Conservation (phyloP, 2,113 vertebrate genomes). For the Limanda limanda region DNA sequence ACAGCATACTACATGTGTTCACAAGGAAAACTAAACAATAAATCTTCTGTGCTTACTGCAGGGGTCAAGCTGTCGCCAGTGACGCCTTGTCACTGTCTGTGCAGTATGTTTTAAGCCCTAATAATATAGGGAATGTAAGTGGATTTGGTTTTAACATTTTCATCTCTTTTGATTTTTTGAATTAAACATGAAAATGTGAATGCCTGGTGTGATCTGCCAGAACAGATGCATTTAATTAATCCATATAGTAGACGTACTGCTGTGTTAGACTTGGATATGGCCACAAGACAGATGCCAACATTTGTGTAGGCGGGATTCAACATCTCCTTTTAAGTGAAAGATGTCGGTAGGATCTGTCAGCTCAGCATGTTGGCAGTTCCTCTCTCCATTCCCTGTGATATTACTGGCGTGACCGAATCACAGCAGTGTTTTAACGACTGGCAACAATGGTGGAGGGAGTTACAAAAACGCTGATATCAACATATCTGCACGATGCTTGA, state of each 20-base stretch:
- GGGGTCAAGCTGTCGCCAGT: no score
- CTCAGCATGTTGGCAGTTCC: background rate
- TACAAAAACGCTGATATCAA: constrained; percentile 24
- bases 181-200: background rate
- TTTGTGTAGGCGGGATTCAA: constrained; percentile 1
- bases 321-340: background rate
- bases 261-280: background rate
- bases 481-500: constrained; percentile 44
- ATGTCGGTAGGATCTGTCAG: background rate
- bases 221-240: background rate
- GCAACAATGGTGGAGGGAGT: background rate
- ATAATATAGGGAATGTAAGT: background rate
- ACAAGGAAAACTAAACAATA: no score
- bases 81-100: no score
- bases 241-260: background rate
- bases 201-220: background rate
- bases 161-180: background rate
- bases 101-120: background rate
- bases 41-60: no score
- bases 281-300: background rate
- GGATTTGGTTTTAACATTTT: background rate
- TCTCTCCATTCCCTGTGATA: background rate
- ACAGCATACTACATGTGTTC: no score
- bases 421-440: background rate
- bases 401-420: background rate